Percentiles rank a stretch among this genome's conserved stretches.
These are phyloP conservation scores for Otolemur crassicaudatus DNA, from an alignment of 2,797 vertebrate species.

Conservation along the genomic window DNA sequence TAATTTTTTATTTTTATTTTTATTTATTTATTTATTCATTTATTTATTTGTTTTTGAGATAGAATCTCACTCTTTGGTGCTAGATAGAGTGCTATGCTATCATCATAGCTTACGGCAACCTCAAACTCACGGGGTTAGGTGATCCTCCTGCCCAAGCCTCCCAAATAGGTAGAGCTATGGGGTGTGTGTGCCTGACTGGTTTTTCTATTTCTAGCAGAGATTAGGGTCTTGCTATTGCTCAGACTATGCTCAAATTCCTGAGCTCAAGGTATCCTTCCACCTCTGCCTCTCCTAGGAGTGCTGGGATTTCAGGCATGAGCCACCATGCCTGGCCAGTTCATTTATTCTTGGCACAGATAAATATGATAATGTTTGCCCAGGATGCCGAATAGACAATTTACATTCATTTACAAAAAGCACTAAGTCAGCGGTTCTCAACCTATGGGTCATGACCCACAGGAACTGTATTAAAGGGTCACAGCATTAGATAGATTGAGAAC, in stretches of 20 bases:
- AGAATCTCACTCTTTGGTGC: neutral
- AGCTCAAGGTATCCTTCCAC: neutral
- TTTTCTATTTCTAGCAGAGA: neutral
- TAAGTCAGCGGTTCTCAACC: neutral
- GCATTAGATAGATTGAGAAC: too few relatives aligned
- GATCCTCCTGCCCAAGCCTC: neutral
- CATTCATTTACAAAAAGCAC: conserved; percentile 15
- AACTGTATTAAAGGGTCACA: too few relatives aligned
- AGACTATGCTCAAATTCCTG: neutral
- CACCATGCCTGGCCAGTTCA: neutral
- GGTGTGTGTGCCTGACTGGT: neutral
- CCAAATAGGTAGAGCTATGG: neutral
- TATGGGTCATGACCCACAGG: too few relatives aligned
- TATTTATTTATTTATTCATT: neutral
- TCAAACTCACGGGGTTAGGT: neutral
- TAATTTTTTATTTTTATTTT: neutral
- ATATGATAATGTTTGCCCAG: neutral
- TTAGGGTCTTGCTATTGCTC: neutral
- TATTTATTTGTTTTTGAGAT: neutral
- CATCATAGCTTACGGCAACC: neutral
- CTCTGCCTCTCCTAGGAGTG: neutral
- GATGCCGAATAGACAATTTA: neutral
- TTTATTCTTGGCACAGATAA: conserved; percentile 17
- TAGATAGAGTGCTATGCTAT: neutral
- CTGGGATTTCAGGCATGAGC: neutral